These are phyloP conservation scores for Caenorhabditis sp. DNA, from an alignment of 2,888 invertebrate genomes.

Conservation along the genomic window DNA sequence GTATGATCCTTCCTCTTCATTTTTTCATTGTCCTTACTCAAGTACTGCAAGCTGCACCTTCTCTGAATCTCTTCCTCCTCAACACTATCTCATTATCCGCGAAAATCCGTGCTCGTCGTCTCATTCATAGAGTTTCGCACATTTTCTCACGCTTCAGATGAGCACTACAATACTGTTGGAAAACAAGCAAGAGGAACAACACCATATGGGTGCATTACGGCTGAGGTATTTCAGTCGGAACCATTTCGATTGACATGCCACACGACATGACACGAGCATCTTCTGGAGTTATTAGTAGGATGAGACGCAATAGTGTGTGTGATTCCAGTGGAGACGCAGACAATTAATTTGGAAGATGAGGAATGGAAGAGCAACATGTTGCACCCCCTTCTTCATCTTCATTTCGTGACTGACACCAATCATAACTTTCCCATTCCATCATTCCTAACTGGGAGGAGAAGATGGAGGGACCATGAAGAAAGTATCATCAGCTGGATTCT, in stretches of 20 bases:
- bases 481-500: slow-evolving; percentile 43
- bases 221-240: slow-evolving; percentile 43
- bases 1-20: slow-evolving; percentile 4
- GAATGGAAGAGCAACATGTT: slow-evolving; percentile 49
- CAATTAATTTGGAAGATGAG: slow-evolving; percentile 53
- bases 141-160: slow-evolving; percentile 54
- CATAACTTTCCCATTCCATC: slow-evolving; percentile 23
- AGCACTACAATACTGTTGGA: slow-evolving; percentile 47
- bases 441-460: neutral
- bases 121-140: slow-evolving; percentile 7
- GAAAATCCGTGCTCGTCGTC: slow-evolving; percentile 24
- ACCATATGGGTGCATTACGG: slow-evolving; percentile 54
- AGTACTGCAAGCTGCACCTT: slow-evolving; percentile 48
- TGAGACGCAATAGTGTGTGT: slow-evolving; percentile 22
- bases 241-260: slow-evolving; percentile 17
- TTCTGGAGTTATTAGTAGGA: slow-evolving; percentile 42
- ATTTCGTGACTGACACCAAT: slow-evolving; percentile 46
- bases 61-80: slow-evolving; percentile 13
- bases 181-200: slow-evolving; percentile 6
- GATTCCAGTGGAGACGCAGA: slow-evolving; percentile 22
- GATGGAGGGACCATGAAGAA: neutral
- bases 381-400: slow-evolving; percentile 30
- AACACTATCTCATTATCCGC: slow-evolving; percentile 4
- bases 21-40: slow-evolving; percentile 41
- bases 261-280: slow-evolving; percentile 28